Evolutionary conservation across 2,113 vertebrate genomes (phyloP).

Genomic region (Tiliqua scincoides): DNA sequence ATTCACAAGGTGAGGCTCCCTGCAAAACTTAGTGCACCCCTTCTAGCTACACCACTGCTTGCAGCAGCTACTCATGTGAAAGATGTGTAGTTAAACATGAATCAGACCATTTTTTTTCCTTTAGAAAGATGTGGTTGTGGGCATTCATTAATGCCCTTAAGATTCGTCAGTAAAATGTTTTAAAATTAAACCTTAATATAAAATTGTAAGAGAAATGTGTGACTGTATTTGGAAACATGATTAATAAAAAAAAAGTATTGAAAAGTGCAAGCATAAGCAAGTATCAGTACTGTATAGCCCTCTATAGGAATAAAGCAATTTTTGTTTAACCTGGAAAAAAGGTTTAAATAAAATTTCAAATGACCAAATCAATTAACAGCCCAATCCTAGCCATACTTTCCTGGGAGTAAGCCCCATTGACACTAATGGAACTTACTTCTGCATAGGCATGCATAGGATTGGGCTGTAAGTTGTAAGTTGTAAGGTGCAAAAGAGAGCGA

Average conservation of each 20-base stretch:
- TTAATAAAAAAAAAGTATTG: slow-evolving; percentile 45
- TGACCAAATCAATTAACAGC: slow-evolving; percentile 55
- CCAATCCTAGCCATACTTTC: no score
- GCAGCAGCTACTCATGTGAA: neutral
- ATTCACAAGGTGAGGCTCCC: no score
- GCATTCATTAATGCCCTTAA: slow-evolving; percentile 21
- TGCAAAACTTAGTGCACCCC: no score
- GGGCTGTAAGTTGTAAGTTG: no score
- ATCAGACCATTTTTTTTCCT: neutral
- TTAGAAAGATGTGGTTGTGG: neutral
- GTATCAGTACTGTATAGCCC: slow-evolving; percentile 55
- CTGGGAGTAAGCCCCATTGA: no score
- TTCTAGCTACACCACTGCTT: neutral
- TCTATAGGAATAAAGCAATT: slow-evolving; percentile 39
- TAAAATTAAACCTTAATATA: slow-evolving; percentile 35
- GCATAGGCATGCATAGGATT: no score
- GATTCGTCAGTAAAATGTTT: slow-evolving; percentile 51
- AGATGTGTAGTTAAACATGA: neutral
- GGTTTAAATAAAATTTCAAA: slow-evolving; percentile 60
- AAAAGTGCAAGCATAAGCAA: slow-evolving; percentile 57
- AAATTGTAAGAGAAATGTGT: slow-evolving; percentile 41
- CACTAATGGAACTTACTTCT: no score
- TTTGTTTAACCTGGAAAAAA: slow-evolving; percentile 58
- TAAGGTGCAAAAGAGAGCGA: no score
- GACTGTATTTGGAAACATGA: slow-evolving; percentile 48